phyloP scores from a whole-genome alignment of 2,113 vertebrate species.

The Tyrannus savana region DNA sequence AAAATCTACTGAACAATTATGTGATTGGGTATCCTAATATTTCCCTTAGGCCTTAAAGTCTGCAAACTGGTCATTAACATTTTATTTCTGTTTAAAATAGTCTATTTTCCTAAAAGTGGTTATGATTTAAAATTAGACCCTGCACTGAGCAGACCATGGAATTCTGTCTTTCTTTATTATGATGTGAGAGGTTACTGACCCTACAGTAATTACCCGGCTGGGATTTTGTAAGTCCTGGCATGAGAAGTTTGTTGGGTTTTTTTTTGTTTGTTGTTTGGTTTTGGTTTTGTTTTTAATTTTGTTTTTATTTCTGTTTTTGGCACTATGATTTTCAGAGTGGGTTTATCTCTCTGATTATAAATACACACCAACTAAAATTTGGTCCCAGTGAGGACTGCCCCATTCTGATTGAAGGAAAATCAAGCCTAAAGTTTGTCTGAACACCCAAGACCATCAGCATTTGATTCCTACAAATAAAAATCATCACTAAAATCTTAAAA shows the following conservation, averaged over 20 bases:
- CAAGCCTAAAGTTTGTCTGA: not conserved
- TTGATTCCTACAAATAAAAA: not conserved
- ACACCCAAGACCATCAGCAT: not conserved
- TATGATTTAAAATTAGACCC: slow-evolving; percentile 28
- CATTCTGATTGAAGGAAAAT: not conserved
- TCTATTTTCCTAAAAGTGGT: not conserved
- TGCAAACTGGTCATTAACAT: not conserved
- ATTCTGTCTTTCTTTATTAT: not conserved
- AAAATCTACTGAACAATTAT: not conserved
- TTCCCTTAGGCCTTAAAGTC: not conserved
- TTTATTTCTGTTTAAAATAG: not conserved
- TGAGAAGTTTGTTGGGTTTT: too few species aligned
- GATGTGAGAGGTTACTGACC: not conserved
- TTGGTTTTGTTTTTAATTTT: too few species aligned
- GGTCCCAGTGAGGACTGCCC: not conserved
- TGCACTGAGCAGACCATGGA: not conserved
- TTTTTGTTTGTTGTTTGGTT: too few species aligned
- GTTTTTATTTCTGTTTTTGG: not conserved
- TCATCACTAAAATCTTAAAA: not conserved
- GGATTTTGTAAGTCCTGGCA: slow-evolving; percentile 18
- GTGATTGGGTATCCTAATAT: not conserved
- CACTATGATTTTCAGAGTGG: not conserved
- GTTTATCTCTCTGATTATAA: not conserved
- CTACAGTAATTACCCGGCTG: slow-evolving; percentile 1
- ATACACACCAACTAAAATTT: not conserved